Percentiles rank a stretch among this genome's conserved stretches.
phyloP scores from a whole-genome alignment of 2,888 invertebrate species.

The Lepetodrilus schrolli region DNA sequence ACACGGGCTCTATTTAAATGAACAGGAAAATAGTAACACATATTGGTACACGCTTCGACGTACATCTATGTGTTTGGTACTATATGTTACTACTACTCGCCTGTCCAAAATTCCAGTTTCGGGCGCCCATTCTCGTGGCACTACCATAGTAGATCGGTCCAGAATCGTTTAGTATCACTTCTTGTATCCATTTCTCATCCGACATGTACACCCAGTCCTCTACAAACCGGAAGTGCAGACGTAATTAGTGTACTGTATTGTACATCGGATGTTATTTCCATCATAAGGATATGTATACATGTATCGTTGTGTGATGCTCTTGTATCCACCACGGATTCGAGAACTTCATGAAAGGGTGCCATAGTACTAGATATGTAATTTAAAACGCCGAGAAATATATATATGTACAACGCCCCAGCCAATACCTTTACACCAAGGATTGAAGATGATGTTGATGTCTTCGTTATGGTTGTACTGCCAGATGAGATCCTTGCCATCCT shows the following conservation, averaged over 20 bases:
- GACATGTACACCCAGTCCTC: constrained; percentile 40
- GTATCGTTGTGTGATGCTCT: no score
- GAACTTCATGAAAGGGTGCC: neutral
- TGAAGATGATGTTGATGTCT: constrained; percentile 85
- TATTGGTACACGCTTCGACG: no score
- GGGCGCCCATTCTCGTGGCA: constrained; percentile 29
- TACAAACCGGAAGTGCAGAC: constrained; percentile 3
- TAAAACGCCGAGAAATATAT: no score
- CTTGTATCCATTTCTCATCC: constrained; percentile 20
- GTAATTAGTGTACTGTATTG: no score
- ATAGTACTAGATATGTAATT: neutral
- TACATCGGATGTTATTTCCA: no score
- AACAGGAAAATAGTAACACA: no score
- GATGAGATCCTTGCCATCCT: constrained; percentile 32
- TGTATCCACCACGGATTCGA: no score
- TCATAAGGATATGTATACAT: neutral
- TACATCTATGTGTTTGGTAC: no score
- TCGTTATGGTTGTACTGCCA: constrained; percentile 35
- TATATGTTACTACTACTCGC: constrained; percentile 27
- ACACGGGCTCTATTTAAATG: no score
- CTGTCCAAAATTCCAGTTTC: constrained; percentile 45
- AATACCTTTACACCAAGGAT: constrained; percentile 76
- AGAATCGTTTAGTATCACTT: constrained; percentile 41
- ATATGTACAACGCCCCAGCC: neutral
- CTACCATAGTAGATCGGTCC: constrained; percentile 38